These are phyloP conservation scores for Cairina moschata DNA, from an alignment of 2,113 vertebrate genomes.

Conservation along the genomic window DNA sequence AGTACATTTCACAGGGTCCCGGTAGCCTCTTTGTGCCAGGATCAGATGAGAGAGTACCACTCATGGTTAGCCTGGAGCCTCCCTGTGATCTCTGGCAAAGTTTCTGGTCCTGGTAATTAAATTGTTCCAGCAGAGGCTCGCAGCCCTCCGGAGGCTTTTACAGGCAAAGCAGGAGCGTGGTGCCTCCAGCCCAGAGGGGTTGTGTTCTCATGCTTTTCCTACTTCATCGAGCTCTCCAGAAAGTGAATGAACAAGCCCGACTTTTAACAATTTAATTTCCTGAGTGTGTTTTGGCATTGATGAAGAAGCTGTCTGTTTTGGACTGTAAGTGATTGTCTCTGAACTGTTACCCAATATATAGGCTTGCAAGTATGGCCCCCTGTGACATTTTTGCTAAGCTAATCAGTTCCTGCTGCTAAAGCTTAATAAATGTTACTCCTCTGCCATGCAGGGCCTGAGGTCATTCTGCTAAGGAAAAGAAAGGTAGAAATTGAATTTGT, in stretches of 20 bases:
- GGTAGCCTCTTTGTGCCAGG: not conserved
- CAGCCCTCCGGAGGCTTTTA: not conserved
- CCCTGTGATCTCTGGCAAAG: not conserved
- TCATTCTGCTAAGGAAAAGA: not conserved
- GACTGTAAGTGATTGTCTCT: not conserved
- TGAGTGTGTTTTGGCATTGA: slow-evolving; percentile 2
- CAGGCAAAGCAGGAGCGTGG: not conserved
- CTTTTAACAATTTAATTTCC: slow-evolving; percentile 37
- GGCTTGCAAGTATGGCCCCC: not conserved
- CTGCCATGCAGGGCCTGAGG: not conserved
- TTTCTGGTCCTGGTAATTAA: not conserved
- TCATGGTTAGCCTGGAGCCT: not conserved
- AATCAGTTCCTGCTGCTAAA: not conserved
- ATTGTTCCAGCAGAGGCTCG: not conserved
- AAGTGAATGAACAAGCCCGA: not conserved
- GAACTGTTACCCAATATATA: not conserved
- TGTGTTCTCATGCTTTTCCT: not conserved
- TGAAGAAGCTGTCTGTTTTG: not conserved
- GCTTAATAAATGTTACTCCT: not conserved
- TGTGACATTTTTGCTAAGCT: slow-evolving; percentile 12
- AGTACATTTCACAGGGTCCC: not conserved
- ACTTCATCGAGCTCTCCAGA: not conserved
- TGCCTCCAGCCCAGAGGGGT: not conserved
- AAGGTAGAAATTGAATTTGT: not conserved
- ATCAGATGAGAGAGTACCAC: not conserved